phyloP scores from a whole-genome alignment of 2,888 invertebrate species.

The Pterobdella sp. region DNA sequence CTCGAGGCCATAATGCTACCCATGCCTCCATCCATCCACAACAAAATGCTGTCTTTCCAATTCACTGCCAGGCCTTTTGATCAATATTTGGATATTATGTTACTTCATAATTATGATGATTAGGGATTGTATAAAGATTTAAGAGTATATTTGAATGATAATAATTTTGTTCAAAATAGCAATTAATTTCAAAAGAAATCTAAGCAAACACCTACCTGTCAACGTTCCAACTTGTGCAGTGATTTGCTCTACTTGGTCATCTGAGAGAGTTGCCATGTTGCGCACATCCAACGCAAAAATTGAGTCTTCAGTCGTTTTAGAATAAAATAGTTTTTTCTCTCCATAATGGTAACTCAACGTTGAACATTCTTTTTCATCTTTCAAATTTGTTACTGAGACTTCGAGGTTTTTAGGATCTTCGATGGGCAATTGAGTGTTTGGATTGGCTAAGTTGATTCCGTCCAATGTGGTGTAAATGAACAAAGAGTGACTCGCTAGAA shows the following conservation, averaged over 20 bases:
- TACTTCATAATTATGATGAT: not conserved
- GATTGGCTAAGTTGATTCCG: not conserved
- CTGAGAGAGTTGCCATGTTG: not conserved
- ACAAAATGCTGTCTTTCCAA: slow-evolving; percentile 21
- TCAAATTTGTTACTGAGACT: not conserved
- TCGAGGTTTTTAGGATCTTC: not conserved
- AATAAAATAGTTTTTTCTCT: not conserved
- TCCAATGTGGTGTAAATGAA: slow-evolving; percentile 3
- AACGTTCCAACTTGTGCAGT: not conserved
- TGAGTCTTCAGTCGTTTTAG: not conserved
- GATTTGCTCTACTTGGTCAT: not conserved
- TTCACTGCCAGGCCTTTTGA: slow-evolving; percentile 24
- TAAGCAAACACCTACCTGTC: too few relatives aligned
- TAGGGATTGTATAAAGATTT: too few relatives aligned
- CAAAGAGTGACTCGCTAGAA: not conserved
- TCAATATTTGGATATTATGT: not conserved
- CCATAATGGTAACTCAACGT: not conserved
- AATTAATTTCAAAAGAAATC: too few relatives aligned
- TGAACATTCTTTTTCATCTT: not conserved
- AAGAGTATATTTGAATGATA: too few relatives aligned
- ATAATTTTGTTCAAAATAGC: too few relatives aligned
- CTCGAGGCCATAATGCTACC: slow-evolving; percentile 23
- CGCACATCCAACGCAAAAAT: not conserved
- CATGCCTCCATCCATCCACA: slow-evolving; percentile 24
- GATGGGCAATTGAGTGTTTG: not conserved